A percentile compares a stretch with the other conserved stretches of the same genome.
phyloP scores from a whole-genome alignment of 2,888 invertebrate species.

The Ochropleura plecta region DNA sequence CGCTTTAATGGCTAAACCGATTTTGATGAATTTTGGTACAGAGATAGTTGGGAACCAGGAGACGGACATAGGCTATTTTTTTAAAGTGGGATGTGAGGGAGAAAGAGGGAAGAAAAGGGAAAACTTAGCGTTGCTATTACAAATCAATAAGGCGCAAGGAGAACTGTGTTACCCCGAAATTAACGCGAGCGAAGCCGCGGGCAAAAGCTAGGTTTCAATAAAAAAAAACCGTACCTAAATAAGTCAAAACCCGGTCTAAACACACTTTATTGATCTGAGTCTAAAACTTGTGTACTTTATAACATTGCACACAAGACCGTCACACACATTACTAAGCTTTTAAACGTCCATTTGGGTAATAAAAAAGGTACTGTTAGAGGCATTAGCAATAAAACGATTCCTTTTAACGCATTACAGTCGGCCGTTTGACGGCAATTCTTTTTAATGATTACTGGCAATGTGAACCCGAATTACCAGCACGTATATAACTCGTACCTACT shows the following conservation, averaged over 20 bases:
- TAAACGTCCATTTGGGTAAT: constrained; percentile 43
- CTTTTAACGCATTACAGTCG: constrained; percentile 26
- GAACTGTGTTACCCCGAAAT: too few species aligned
- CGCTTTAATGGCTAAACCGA: too few species aligned
- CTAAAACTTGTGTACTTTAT: neutral
- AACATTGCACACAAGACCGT: constrained; percentile 17
- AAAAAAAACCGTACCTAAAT: neutral
- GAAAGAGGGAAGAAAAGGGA: too few species aligned
- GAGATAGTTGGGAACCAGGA: too few species aligned
- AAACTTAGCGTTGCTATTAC: too few species aligned
- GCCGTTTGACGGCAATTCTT: constrained; percentile 34
- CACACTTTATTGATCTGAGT: neutral
- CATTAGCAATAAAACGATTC: constrained; percentile 39
- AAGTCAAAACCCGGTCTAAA: neutral
- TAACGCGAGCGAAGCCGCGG: too few species aligned
- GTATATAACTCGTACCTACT: neutral
- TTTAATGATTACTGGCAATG: constrained; percentile 30
- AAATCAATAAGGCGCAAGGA: too few species aligned
- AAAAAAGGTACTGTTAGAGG: constrained; percentile 27
- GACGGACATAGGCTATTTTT: too few species aligned
- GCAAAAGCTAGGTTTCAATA: too few species aligned
- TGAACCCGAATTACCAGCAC: neutral
- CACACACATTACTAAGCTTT: constrained; percentile 32
- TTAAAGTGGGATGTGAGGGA: too few species aligned
- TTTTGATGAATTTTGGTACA: too few species aligned